These are phyloP conservation scores for Cephalopterus ornatus DNA, from an alignment of 2,113 vertebrate genomes.

Conservation along the genomic window DNA sequence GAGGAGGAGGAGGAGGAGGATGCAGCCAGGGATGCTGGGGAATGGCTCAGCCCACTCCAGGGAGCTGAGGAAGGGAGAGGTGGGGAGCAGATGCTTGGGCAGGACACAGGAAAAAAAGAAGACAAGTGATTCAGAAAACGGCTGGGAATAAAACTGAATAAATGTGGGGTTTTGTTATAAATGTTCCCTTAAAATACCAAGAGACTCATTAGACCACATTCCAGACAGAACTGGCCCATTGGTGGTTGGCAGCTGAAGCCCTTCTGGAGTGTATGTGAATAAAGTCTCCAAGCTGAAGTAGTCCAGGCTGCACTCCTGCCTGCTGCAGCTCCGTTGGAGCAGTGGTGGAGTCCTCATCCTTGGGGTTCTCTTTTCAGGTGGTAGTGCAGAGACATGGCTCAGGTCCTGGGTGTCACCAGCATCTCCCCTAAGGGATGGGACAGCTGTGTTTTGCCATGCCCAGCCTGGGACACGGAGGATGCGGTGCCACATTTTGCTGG, in stretches of 20 bases:
- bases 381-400: accelerated
- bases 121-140: constrained; percentile 15
- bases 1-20: not conserved
- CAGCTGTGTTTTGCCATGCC: not conserved
- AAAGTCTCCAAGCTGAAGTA: not conserved
- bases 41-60: not conserved
- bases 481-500: not conserved
- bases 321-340: not conserved
- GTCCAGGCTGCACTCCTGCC: not conserved
- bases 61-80: not conserved
- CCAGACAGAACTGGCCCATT: constrained; percentile 23
- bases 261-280: not conserved
- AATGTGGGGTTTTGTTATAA: not conserved
- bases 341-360: not conserved
- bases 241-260: not conserved
- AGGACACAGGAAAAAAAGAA: not conserved
- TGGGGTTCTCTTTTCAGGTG: accelerated
- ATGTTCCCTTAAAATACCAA: constrained; percentile 28
- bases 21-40: not conserved
- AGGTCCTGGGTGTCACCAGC: not conserved
- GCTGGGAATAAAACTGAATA: constrained; percentile 3
- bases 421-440: not conserved
- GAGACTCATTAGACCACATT: constrained; percentile 5
- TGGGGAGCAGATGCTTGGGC: constrained; percentile 9
- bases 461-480: not conserved